Evolutionary conservation across 2,113 vertebrate species (phyloP).

Genomic region (Neolamprologus hecqui): DNA sequence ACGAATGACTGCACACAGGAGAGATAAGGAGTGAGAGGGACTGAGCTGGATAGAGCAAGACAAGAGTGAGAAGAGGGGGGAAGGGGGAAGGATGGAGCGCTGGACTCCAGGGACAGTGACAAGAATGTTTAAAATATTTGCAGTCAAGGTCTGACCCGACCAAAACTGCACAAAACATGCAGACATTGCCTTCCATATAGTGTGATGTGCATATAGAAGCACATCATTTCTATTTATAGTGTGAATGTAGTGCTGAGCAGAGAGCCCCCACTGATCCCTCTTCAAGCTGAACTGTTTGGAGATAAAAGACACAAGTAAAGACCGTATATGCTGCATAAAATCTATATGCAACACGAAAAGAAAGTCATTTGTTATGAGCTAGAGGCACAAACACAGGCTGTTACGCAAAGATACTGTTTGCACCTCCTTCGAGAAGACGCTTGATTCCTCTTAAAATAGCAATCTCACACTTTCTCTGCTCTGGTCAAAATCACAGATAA

Average conservation of each 20-base stretch:
- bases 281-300: not conserved
- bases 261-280: not conserved
- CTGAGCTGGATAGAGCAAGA: not conserved
- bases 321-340: not conserved
- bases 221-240: not conserved
- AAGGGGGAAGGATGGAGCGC: not conserved
- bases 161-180: not conserved
- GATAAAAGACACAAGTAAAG: not conserved
- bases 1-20: not conserved
- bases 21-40: not conserved
- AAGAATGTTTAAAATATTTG: not conserved
- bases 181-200: fast-evolving
- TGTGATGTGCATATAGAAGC: not conserved
- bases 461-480: not conserved
- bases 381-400: not conserved
- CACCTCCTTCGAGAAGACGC: not conserved
- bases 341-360: not conserved
- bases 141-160: fast-evolving
- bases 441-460: not conserved
- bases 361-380: not conserved
- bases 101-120: not conserved
- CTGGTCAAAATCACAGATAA: not conserved
- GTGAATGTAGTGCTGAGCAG: not conserved
- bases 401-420: not conserved
- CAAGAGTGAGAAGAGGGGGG: not conserved